Base-by-base conservation (phyloP, 1,140 invertebrate genomes). In the Chlorops oryzae region DNA sequence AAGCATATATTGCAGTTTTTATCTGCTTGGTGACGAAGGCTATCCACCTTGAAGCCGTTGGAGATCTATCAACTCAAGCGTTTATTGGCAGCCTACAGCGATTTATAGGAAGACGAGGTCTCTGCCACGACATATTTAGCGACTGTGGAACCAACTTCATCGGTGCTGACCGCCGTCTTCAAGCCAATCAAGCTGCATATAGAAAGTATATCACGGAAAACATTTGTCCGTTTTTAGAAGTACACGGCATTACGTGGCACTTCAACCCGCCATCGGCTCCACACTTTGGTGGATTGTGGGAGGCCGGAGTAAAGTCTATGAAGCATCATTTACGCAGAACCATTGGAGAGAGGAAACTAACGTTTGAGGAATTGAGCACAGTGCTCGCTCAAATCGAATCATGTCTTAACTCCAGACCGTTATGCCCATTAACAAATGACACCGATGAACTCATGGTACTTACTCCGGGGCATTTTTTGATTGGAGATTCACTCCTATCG, bases 391-490 rank as follows among this genome's bases (percentile, higher is more conserved):
- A 59, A 53, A 60, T 63, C 4, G 66, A 67, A 39, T 47, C 53
- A 12, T 21, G 58, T 32, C 25, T 70, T 3, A 70, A 67, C 40
- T 56, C 57, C 3, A 46, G 70, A 2, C 68, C 65, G 0, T 28
- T 72, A 2, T 55, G 48, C 18, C 51, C 59, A 3, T 18, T 73
- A 5, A 58, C 60, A 9, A 40, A 20, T 41, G 54, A 64, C 47
- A 56, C 61, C 32, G 49, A 56, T 34, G 69, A 73, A 35, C 52
- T 57, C 5, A 34, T 28, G 10, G 54, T 58, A 7, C 49, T 73
- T 3, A 70, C 72, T 13, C 68, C 72, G 7, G 58, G 56, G n/a
- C 72, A 75, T 59, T 74, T 74, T 50, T 42, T 73, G n/a, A 64
- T 60, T 40, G 65, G 68, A 13, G 38, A 52, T 18, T 56, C 65